A percentile compares a stretch with the other conserved stretches of the same genome.
These are phyloP conservation scores for Allophyes oxyacanthae DNA, from an alignment of 2,888 invertebrate species.

Conservation along the genomic window DNA sequence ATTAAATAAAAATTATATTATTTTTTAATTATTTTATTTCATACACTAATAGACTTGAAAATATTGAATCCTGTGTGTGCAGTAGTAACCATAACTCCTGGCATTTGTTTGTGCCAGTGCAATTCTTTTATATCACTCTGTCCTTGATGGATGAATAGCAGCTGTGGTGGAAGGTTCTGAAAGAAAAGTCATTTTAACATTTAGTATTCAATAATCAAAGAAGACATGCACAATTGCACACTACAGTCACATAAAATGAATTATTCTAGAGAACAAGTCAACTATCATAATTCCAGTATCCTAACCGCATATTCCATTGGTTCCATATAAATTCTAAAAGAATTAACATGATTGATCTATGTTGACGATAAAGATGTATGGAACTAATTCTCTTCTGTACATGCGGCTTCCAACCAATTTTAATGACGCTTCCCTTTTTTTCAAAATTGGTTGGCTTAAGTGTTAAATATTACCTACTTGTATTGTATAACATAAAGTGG, in stretches of 20 bases:
- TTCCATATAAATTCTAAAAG: no score
- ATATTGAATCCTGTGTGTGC: constrained; percentile 98
- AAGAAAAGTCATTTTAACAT: constrained; percentile 69
- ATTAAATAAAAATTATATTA: constrained; percentile 51
- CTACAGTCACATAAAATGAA: no score
- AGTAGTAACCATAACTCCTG: constrained; percentile 97
- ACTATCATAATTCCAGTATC: neutral
- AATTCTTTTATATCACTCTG: constrained; percentile 99
- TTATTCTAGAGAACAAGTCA: no score
- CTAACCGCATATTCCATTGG: no score
- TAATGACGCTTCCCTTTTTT: no score
- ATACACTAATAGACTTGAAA: constrained; percentile 99
- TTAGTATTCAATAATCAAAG: neutral
- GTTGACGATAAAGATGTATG: no score
- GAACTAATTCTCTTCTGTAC: no score
- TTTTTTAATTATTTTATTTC: constrained; percentile 69
- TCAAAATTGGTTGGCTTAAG: no score
- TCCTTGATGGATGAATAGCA: constrained; percentile 99
- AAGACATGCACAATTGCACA: neutral
- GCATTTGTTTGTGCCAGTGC: constrained; percentile 99
- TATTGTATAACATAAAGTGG: no score
- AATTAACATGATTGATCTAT: no score
- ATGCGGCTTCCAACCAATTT: no score
- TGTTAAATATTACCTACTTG: no score
- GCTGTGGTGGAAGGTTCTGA: constrained; percentile 96